phyloP scores from a whole-genome alignment of 2,113 vertebrate species.

The Onychostruthus taczanowskii region DNA sequence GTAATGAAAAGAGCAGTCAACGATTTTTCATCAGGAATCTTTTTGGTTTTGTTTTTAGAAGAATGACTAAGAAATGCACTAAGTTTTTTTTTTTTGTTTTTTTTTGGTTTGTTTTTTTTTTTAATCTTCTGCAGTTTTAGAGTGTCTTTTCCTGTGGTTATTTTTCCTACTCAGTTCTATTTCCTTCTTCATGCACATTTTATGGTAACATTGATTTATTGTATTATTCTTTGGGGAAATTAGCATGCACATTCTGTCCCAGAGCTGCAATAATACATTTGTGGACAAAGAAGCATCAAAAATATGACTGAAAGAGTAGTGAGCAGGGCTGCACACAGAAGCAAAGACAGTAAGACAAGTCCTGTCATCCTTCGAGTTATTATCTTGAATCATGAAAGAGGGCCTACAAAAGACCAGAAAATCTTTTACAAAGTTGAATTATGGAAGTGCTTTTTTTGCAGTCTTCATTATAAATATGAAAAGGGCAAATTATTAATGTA shows the following conservation, averaged over 20 bases:
- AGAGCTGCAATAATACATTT: not conserved
- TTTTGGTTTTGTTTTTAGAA: not conserved
- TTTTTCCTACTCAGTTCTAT: not conserved
- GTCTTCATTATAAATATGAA: not conserved
- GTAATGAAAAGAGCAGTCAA: not conserved
- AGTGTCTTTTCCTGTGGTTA: not conserved
- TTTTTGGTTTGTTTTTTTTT: too few species aligned
- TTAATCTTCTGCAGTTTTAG: not conserved
- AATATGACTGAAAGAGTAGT: not conserved
- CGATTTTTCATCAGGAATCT: not conserved
- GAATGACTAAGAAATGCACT: not conserved
- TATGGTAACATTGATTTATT: not conserved
- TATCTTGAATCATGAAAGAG: not conserved
- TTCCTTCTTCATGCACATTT: not conserved
- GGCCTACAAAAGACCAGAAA: not conserved
- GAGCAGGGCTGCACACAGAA: not conserved
- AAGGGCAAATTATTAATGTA: conserved; percentile 4
- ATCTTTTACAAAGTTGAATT: not conserved
- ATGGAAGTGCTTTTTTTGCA: not conserved
- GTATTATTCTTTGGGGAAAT: not conserved
- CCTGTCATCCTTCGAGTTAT: not conserved
- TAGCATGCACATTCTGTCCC: not conserved
- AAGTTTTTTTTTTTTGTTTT: not conserved
- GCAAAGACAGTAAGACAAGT: not conserved
- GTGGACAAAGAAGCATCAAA: not conserved